Conservation (phyloP, 2,797 vertebrate genomes). For the Pristis pectinata region DNA sequence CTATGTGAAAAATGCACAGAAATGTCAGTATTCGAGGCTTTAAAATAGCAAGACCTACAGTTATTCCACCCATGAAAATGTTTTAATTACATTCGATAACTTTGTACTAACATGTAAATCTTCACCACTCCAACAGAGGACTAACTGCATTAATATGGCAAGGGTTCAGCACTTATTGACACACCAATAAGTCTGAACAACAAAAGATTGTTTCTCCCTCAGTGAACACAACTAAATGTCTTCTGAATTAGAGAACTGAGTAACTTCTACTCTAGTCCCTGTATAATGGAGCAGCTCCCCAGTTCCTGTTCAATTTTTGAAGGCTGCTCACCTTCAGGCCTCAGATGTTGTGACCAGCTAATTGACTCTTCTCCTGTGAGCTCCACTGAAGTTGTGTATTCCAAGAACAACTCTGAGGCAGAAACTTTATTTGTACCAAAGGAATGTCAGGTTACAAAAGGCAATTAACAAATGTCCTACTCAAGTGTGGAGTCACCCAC, state of each 20-base stretch:
- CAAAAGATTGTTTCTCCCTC: neutral
- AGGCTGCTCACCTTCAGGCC: neutral
- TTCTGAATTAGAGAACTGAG: neutral
- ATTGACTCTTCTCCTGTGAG: neutral
- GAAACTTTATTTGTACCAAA: neutral
- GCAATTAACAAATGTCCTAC: neutral
- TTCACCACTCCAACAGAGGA: neutral
- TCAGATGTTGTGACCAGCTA: neutral
- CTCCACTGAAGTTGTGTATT: neutral
- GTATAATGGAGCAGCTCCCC: neutral
- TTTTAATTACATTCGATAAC: neutral
- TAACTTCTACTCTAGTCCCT: neutral
- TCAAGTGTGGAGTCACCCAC: neutral
- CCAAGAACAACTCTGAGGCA: neutral
- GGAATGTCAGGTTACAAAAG: neutral
- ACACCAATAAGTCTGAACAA: too few species aligned
- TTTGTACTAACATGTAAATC: neutral
- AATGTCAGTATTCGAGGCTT: neutral
- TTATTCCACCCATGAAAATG: neutral
- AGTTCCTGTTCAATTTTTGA: conserved; percentile 9
- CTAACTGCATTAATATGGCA: neutral
- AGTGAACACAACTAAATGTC: neutral
- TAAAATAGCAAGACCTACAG: neutral
- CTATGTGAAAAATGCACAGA: neutral
- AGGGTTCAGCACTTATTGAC: too few species aligned